These are phyloP conservation scores for Platalea minor DNA, from an alignment of 2,797 vertebrate genomes.

Conservation along the genomic window DNA sequence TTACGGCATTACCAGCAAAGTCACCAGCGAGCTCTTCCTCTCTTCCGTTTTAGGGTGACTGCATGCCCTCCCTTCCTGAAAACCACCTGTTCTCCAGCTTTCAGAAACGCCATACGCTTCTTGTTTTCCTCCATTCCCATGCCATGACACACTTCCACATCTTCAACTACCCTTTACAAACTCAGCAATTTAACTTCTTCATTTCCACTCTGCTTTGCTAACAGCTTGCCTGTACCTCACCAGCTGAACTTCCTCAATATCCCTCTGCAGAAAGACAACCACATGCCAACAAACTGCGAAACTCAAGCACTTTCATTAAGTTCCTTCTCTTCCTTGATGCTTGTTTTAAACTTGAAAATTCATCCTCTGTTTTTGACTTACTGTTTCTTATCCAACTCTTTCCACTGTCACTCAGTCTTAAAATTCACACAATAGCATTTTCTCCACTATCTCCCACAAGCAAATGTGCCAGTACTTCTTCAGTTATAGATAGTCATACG, in stretches of 20 bases:
- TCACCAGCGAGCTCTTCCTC: background rate
- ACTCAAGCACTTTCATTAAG: background rate
- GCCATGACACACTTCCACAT: constrained; percentile 43
- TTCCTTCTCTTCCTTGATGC: background rate
- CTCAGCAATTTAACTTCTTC: constrained; percentile 36
- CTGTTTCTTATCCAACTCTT: background rate
- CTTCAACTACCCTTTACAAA: background rate
- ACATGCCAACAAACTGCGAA: background rate
- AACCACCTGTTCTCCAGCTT: constrained; percentile 50
- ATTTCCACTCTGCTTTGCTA: constrained; percentile 5
- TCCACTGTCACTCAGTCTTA: background rate
- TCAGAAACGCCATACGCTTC: background rate
- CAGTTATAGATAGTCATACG: background rate
- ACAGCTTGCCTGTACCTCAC: background rate
- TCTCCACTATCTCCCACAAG: background rate
- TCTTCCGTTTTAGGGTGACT: constrained; percentile 3
- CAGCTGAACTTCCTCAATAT: constrained; percentile 1
- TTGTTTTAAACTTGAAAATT: background rate
- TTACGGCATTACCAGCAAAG: background rate
- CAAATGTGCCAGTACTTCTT: background rate
- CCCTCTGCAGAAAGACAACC: background rate
- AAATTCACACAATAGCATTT: background rate
- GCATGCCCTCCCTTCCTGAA: constrained; percentile 35
- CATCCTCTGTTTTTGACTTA: background rate
- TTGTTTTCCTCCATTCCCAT: constrained; percentile 50